phyloP scores from a whole-genome alignment of 2,797 vertebrate genomes.

The Spinus olivaceus region DNA sequence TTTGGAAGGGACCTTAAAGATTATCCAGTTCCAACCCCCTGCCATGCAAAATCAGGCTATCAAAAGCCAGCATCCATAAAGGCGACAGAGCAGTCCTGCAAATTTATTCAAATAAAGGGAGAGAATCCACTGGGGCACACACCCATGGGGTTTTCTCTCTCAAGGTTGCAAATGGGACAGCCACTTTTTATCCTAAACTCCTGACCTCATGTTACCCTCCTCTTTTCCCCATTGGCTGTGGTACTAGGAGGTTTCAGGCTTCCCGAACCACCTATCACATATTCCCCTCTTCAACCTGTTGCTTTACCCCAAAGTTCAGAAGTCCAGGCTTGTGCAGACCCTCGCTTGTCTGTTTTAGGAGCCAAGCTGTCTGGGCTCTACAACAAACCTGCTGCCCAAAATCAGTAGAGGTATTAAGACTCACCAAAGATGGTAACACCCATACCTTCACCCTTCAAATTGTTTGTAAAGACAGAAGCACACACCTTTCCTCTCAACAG shows the following conservation, averaged over 20 bases:
- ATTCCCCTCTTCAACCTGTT: neutral
- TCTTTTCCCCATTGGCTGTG: neutral
- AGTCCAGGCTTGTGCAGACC: neutral
- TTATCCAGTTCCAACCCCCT: neutral
- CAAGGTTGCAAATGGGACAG: accelerated
- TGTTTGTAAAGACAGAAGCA: neutral
- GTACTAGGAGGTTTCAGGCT: neutral
- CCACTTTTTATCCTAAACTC: neutral
- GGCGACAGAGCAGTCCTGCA: neutral
- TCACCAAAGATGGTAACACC: accelerated
- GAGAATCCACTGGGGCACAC: accelerated
- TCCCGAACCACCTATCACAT: accelerated
- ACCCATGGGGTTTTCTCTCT: accelerated
- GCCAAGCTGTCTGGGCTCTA: neutral
- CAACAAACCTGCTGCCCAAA: neutral
- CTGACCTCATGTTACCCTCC: accelerated
- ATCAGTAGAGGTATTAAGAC: accelerated
- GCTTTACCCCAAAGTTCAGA: neutral
- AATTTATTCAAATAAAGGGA: neutral
- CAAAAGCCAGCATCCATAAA: neutral
- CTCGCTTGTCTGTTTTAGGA: neutral
- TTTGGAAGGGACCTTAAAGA: neutral
- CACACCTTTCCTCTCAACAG: neutral
- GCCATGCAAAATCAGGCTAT: accelerated
- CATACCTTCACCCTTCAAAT: neutral